Conservation (phyloP, 2,113 vertebrate genomes). For the Passer montanus region DNA sequence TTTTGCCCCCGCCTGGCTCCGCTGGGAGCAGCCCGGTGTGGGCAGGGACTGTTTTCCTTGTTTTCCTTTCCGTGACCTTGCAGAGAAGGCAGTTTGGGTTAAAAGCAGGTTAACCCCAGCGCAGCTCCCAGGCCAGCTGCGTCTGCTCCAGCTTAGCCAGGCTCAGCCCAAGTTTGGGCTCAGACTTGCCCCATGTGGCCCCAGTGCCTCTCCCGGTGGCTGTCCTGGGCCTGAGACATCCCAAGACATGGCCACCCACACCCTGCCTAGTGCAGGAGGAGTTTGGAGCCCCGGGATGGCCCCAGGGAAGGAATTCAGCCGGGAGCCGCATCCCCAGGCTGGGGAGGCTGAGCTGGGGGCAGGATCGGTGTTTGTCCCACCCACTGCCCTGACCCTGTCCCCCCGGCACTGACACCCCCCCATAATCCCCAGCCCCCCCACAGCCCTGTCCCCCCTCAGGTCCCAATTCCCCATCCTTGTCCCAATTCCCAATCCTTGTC, state of each 20-base stretch:
- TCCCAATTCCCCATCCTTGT: not conserved
- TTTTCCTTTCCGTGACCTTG: not conserved
- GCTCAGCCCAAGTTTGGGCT: not conserved
- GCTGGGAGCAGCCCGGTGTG: accelerated
- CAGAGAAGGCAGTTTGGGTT: not conserved
- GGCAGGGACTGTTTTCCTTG: not conserved
- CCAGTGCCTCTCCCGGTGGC: not conserved
- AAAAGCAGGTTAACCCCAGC: accelerated
- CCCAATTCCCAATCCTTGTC: no score
- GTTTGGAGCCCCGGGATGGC: no score
- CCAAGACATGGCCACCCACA: not conserved
- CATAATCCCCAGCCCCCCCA: not conserved
- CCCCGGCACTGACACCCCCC: not conserved
- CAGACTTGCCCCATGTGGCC: not conserved
- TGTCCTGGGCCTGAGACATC: not conserved
- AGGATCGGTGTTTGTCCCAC: not conserved
- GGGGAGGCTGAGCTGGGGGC: not conserved
- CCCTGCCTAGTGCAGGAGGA: accelerated
- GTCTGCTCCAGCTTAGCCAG: accelerated
- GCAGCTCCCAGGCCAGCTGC: accelerated
- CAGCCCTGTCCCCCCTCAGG: no score
- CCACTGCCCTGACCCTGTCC: not conserved
- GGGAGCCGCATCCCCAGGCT: not conserved
- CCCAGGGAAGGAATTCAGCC: not conserved
- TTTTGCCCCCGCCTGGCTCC: not conserved